These are phyloP conservation scores for Caerostris darwini DNA, from an alignment of 1,140 invertebrate genomes.

Conservation along the genomic window DNA sequence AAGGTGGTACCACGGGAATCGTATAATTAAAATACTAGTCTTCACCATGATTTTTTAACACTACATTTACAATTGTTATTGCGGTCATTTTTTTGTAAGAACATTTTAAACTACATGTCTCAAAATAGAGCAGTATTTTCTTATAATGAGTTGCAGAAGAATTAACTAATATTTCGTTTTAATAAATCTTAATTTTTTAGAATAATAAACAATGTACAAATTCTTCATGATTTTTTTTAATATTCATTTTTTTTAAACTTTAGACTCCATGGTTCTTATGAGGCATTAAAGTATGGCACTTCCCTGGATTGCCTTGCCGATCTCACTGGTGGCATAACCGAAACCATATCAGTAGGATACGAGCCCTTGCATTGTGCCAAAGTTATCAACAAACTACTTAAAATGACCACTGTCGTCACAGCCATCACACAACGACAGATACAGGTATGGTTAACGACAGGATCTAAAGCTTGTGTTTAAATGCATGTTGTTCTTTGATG, in stretches of 20 bases:
- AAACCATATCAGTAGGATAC: constrained; percentile 86
- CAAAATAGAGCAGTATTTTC: neutral
- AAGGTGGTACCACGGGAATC: too few relatives aligned
- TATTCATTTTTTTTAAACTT: constrained; percentile 70
- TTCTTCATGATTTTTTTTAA: neutral
- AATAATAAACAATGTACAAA: too few relatives aligned
- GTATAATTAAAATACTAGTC: too few relatives aligned
- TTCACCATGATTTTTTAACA: too few relatives aligned
- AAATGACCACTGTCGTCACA: constrained; percentile 93
- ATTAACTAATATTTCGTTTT: neutral
- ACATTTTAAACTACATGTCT: too few relatives aligned
- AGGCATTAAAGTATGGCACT: constrained; percentile 95
- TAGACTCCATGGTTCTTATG: constrained; percentile 98
- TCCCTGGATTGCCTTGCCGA: constrained; percentile 93
- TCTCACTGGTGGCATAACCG: constrained; percentile 93
- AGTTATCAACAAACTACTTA: constrained; percentile 88
- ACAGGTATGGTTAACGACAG: constrained; percentile 80
- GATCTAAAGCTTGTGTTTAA: too few relatives aligned
- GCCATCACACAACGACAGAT: constrained; percentile 86
- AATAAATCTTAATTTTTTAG: neutral
- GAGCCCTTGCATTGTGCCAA: constrained; percentile 87
- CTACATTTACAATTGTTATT: too few relatives aligned
- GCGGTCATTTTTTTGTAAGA: too few relatives aligned
- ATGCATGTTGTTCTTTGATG: too few relatives aligned
- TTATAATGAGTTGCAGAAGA: neutral